Evolutionary conservation across 2,888 invertebrate genomes (phyloP).

Genomic region (Tridacna crocea): DNA sequence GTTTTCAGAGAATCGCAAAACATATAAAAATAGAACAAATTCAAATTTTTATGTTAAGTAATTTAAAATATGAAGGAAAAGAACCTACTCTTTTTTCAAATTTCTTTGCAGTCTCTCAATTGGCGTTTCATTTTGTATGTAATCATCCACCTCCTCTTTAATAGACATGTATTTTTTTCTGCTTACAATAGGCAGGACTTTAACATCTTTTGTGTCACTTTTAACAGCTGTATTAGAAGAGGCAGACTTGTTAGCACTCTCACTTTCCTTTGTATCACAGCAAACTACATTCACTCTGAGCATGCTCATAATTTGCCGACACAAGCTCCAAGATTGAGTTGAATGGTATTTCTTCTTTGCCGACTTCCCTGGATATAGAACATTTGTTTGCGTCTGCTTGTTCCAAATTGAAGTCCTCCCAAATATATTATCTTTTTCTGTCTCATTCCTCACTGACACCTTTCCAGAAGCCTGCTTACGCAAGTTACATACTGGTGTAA

Average conservation of each 20-base stretch:
- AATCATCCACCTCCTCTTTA: conserved; percentile 18
- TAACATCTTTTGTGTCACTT: neutral
- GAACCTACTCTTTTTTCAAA: conserved; percentile 18
- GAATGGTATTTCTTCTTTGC: neutral
- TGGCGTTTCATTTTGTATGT: conserved; percentile 11
- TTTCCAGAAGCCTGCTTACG: too few species aligned
- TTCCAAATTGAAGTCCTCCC: too few species aligned
- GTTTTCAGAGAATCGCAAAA: too few species aligned
- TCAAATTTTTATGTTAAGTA: too few species aligned
- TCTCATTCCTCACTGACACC: too few species aligned
- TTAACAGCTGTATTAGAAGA: neutral
- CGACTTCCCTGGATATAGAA: too few species aligned
- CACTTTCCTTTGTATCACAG: neutral
- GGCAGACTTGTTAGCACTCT: neutral
- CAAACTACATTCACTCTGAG: neutral
- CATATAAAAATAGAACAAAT: too few species aligned
- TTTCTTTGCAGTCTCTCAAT: conserved; percentile 16
- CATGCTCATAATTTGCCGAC: neutral
- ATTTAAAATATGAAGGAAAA: too few species aligned
- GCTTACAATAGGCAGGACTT: neutral
- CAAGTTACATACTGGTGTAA: too few species aligned
- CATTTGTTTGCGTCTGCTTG: too few species aligned
- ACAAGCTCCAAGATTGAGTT: neutral
- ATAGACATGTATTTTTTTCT: neutral
- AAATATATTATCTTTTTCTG: too few species aligned